These are phyloP conservation scores for Melanophora roralis DNA, from an alignment of 2,888 invertebrate species.

Conservation along the genomic window DNA sequence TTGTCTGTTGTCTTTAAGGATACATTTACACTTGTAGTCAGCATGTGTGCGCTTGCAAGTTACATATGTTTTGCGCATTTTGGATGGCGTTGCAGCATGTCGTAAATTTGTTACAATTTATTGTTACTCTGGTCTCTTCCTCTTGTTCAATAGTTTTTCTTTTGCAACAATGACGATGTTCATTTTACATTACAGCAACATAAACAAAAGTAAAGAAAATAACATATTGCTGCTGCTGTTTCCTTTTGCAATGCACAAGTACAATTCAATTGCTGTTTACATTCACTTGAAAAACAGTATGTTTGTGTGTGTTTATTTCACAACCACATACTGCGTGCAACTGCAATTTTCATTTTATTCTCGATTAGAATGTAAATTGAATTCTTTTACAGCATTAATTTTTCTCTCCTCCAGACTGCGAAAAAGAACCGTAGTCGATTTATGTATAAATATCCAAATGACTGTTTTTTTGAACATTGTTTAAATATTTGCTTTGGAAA, in stretches of 20 bases:
- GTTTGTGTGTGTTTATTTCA: not conserved
- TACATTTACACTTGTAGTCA: not conserved
- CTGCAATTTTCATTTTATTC: conserved; percentile 62
- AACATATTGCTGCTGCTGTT: conserved; percentile 26
- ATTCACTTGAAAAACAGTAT: conserved; percentile 13
- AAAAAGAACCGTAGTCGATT: not conserved
- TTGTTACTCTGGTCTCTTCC: conserved; percentile 56
- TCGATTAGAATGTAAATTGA: conserved; percentile 62
- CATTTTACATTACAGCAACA: conserved; percentile 24
- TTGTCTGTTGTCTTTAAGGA: not conserved
- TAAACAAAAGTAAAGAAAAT: not conserved
- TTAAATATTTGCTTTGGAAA: conserved; percentile 37
- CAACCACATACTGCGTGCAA: conserved; percentile 49
- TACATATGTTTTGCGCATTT: conserved; percentile 58
- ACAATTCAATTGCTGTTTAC: conserved; percentile 59
- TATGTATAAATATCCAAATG: conserved; percentile 1
- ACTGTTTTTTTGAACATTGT: conserved; percentile 6
- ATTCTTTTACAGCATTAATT: conserved; percentile 46
- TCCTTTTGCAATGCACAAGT: conserved; percentile 38
- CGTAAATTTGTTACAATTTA: conserved; percentile 65
- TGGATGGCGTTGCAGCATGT: conserved; percentile 62
- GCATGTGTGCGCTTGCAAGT: conserved; percentile 36
- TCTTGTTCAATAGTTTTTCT: conserved; percentile 1
- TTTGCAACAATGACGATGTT: conserved; percentile 16
- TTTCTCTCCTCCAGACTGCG: not conserved